Conservation (phyloP, 2,113 vertebrate genomes). For the Crotophaga sulcirostris region DNA sequence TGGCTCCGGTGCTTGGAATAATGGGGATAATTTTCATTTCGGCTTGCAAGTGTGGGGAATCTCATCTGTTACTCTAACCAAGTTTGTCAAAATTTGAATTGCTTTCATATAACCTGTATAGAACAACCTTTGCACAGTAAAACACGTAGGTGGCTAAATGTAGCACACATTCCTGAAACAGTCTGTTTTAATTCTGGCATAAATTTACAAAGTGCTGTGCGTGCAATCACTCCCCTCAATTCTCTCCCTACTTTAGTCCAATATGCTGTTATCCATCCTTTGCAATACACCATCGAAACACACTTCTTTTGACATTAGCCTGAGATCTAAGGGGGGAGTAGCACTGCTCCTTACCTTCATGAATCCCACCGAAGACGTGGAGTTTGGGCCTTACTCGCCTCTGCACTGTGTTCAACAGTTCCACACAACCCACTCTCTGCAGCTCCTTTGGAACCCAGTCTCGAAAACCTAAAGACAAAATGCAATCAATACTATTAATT, state of each 20-base stretch:
- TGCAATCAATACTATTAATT: constrained; percentile 66
- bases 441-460: constrained; percentile 99
- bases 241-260: background rate
- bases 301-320: background rate
- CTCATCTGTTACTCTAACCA: constrained; percentile 15
- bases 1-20: background rate
- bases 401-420: constrained; percentile 97
- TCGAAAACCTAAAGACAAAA: constrained; percentile 86
- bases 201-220: background rate
- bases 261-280: background rate
- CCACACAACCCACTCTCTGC: constrained; percentile 95
- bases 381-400: constrained; percentile 94
- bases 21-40: constrained; percentile 50
- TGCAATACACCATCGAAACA: background rate
- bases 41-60: background rate
- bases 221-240: background rate
- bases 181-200: constrained; percentile 6
- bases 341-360: constrained; percentile 85
- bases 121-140: constrained; percentile 29
- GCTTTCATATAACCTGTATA: constrained; percentile 23
- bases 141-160: constrained; percentile 30
- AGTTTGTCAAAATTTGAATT: constrained; percentile 37
- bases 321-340: too few species aligned
- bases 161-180: constrained; percentile 1
- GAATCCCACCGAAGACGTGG: constrained; percentile 94